Evolutionary conservation across 1,140 invertebrate species (phyloP).

Genomic region (Kradibia gibbosae): DNA sequence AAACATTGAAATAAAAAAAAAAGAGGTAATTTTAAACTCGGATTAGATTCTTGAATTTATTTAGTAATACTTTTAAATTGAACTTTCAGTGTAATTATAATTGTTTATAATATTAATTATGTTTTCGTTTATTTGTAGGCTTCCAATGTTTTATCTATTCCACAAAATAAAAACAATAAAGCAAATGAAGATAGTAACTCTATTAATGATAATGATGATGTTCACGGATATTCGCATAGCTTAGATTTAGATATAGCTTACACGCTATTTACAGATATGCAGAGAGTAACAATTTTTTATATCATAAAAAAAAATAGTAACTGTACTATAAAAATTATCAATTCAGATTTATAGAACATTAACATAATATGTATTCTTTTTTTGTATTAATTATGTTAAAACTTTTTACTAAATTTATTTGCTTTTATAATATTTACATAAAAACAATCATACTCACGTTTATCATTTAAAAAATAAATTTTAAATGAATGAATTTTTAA

Average conservation of each 20-base stretch:
- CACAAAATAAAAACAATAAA: slow-evolving; percentile 20
- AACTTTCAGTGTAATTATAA: neutral
- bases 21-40: slow-evolving; percentile 48
- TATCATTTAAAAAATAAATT: too few relatives aligned
- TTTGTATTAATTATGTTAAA: too few relatives aligned
- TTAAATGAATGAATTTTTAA: too few relatives aligned
- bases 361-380: too few relatives aligned
- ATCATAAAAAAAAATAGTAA: slow-evolving; percentile 6
- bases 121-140: slow-evolving; percentile 21
- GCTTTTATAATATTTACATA: too few relatives aligned
- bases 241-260: slow-evolving; percentile 72
- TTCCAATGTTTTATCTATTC: slow-evolving; percentile 25
- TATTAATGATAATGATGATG: slow-evolving; percentile 54
- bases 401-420: too few relatives aligned
- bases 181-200: slow-evolving; percentile 46
- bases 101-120: slow-evolving; percentile 16
- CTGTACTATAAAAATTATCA: too few relatives aligned
- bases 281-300: slow-evolving; percentile 71
- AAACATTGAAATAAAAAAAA: slow-evolving; percentile 60
- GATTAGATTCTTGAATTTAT: neutral
- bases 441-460: too few relatives aligned
- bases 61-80: neutral
- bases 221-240: slow-evolving; percentile 63
- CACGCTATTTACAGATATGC: slow-evolving; percentile 76
- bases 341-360: too few relatives aligned